These are phyloP conservation scores for Salvelinus sp. DNA, from an alignment of 2,113 vertebrate species.

Conservation along the genomic window DNA sequence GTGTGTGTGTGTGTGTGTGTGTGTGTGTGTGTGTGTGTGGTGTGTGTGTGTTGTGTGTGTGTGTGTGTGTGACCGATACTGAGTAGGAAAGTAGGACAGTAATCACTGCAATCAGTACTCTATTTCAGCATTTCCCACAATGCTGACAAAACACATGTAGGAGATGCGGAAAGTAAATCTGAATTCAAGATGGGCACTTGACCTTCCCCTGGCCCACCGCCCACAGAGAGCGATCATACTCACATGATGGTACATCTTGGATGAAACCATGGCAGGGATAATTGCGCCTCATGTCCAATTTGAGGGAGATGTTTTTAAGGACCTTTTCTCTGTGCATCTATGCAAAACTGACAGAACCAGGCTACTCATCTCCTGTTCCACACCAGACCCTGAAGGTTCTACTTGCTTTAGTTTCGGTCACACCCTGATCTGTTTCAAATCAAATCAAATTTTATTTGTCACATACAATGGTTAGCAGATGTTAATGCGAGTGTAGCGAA, in stretches of 20 bases:
- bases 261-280: conserved; percentile 71
- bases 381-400: conserved; percentile 69
- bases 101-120: conserved; percentile 62
- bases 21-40: no score
- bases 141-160: conserved; percentile 67
- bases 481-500: no score
- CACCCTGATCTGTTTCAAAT: no score
- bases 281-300: conserved; percentile 76
- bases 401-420: conserved; percentile 52
- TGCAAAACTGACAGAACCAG: conserved; percentile 69
- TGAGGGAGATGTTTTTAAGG: conserved; percentile 74
- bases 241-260: conserved; percentile 70
- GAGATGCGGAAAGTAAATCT: conserved; percentile 66
- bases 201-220: conserved; percentile 76
- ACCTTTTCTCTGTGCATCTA: conserved; percentile 74
- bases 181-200: conserved; percentile 76
- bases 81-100: conserved; percentile 40
- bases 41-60: no score
- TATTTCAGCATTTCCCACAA: conserved; percentile 56
- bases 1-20: not conserved
- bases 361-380: conserved; percentile 64
- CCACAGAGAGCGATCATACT: conserved; percentile 71
- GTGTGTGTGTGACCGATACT: not conserved
- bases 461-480: no score
- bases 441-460: no score